Conservation (phyloP, 2,797 vertebrate genomes). For the Microctenopoma steveboyesi region DNA sequence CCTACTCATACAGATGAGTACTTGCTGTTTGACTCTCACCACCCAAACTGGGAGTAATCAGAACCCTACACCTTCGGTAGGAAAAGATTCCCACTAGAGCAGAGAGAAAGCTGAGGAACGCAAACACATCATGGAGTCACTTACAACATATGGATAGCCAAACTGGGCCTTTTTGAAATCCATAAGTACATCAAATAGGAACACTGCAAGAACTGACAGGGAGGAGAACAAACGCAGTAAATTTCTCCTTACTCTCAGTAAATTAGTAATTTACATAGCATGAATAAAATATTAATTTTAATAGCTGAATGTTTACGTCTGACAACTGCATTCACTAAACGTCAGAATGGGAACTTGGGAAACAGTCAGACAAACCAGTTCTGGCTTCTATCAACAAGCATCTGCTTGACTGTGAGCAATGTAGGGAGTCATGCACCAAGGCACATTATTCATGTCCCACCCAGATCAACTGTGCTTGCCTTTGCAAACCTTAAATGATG, state of each 20-base stretch:
- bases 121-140: too few species aligned
- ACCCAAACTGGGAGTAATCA: too few species aligned
- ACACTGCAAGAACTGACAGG: too few species aligned
- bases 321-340: constrained; percentile 26
- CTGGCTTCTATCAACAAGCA: constrained; percentile 22
- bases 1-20: too few species aligned
- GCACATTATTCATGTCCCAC: constrained; percentile 34
- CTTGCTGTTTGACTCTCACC: too few species aligned
- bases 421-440: constrained; percentile 37
- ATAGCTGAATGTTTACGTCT: constrained; percentile 30
- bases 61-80: too few species aligned
- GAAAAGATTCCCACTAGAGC: too few species aligned
- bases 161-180: too few species aligned
- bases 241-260: background rate
- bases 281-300: constrained; percentile 18
- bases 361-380: constrained; percentile 16
- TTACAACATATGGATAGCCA: too few species aligned
- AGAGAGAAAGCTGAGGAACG: too few species aligned
- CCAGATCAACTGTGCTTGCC: constrained; percentile 13
- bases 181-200: too few species aligned
- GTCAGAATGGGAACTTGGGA: constrained; percentile 7
- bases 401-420: constrained; percentile 25
- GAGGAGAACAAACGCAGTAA: too few species aligned
- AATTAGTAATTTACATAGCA: constrained; percentile 2
- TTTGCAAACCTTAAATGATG: constrained; percentile 22